phyloP scores from a whole-genome alignment of 2,888 invertebrate species.

The Girardia tigrina region DNA sequence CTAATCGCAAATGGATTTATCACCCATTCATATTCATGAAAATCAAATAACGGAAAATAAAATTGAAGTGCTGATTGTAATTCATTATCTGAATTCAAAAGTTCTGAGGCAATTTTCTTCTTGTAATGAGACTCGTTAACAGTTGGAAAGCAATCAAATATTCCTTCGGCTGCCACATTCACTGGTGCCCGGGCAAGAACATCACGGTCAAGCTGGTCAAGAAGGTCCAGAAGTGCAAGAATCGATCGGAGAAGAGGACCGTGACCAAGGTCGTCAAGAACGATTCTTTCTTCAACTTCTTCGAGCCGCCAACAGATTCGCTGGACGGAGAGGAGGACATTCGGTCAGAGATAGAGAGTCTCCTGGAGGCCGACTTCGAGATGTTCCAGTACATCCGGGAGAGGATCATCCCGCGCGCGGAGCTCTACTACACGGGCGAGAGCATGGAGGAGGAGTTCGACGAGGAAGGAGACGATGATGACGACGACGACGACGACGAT shows the following conservation, averaged over 20 bases:
- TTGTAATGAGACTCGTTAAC: no score
- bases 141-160: no score
- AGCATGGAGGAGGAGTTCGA: conserved; percentile 42
- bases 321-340: conserved; percentile 62
- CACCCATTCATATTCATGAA: no score
- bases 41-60: no score
- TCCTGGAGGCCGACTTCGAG: conserved; percentile 86
- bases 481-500: not conserved
- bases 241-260: conserved; percentile 76
- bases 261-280: conserved; percentile 84
- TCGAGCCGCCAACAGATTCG: conserved; percentile 62
- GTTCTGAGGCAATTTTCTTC: no score
- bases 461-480: not conserved
- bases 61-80: no score
- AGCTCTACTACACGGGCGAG: conserved; percentile 85
- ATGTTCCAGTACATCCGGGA: conserved; percentile 94
- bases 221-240: conserved; percentile 97
- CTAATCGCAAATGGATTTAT: no score
- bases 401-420: conserved; percentile 85
- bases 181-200: conserved; percentile 94
- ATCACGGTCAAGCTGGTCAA: conserved; percentile 86
- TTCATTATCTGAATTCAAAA: no score
- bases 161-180: conserved; percentile 68
- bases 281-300: conserved; percentile 98
- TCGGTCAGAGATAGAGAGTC: conserved; percentile 66